These are phyloP conservation scores for Eucidaris tribuloides DNA, from an alignment of 35 echinoderm and acorn worm genomes.

Conservation along the genomic window DNA sequence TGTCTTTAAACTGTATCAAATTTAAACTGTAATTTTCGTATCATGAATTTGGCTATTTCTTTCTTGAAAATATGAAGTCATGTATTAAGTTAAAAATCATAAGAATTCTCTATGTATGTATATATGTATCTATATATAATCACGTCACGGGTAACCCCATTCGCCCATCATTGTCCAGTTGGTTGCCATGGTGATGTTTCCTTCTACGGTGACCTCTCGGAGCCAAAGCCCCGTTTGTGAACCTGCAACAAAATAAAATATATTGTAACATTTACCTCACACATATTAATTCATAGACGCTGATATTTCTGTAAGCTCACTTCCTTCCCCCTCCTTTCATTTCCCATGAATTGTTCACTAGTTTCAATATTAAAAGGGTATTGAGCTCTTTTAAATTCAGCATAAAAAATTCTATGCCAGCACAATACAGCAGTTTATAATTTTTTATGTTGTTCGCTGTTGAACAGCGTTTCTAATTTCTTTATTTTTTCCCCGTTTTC, in stretches of 20 bases:
- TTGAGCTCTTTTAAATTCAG: background rate
- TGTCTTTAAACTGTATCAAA: no score
- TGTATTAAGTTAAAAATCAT: no score
- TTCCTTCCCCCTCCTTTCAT: background rate
- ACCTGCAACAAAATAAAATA: conserved; percentile 28
- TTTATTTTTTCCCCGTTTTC: no score
- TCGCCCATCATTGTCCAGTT: conserved; percentile 60
- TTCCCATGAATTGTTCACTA: background rate
- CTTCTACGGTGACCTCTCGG: conserved; percentile 48
- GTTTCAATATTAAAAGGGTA: background rate
- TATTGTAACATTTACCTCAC: background rate
- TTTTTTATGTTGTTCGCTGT: no score
- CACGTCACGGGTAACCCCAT: conserved; percentile 58
- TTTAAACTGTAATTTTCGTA: no score
- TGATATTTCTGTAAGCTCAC: background rate
- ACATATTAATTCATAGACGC: background rate
- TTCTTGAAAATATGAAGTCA: no score
- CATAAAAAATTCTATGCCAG: background rate
- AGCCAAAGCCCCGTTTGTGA: conserved; percentile 44
- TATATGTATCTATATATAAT: no score
- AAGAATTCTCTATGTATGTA: no score
- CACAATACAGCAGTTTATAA: no score
- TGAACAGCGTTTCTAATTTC: no score
- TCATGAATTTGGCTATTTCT: no score
- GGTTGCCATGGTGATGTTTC: conserved; percentile 30